Percentiles rank a stretch among this genome's conserved stretches.
Conservation (phyloP, 2,113 vertebrate species). For the Proterorhinus semilunaris region DNA sequence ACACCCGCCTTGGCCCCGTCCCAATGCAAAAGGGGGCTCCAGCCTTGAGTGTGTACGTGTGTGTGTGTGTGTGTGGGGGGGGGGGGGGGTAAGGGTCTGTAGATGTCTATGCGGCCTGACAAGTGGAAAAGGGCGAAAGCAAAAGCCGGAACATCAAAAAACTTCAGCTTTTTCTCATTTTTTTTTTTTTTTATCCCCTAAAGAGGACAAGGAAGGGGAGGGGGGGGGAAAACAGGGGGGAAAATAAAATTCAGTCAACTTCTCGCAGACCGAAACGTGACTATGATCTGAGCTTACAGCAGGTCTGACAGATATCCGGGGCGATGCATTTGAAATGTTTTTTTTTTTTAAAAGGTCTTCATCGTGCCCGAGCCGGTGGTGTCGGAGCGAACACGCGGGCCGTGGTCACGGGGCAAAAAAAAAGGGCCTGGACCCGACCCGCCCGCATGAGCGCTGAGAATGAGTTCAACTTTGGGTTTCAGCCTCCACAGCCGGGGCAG, state of each 20-base stretch:
- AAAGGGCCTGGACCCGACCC: not conserved
- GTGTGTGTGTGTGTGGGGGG: not conserved
- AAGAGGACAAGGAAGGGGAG: constrained; percentile 19
- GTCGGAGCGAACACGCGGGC: not conserved
- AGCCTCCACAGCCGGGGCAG: not conserved
- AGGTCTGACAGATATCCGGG: not conserved
- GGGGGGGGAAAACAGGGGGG: not conserved
- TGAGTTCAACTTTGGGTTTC: not conserved
- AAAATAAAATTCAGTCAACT: constrained; percentile 5
- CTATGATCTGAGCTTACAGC: not conserved
- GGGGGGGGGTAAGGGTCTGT: constrained; percentile 24
- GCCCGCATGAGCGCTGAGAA: not conserved
- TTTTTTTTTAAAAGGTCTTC: not conserved
- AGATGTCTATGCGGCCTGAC: constrained; percentile 63
- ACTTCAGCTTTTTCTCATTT: constrained; percentile 27
- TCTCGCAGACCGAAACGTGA: not conserved
- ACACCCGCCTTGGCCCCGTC: constrained; percentile 47
- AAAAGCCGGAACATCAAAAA: constrained; percentile 60
- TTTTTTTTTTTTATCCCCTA: constrained; percentile 16
- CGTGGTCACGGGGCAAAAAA: not conserved
- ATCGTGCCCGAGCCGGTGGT: not conserved
- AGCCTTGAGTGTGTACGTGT: constrained; percentile 18
- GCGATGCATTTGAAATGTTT: not conserved
- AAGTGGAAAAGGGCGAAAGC: constrained; percentile 66
- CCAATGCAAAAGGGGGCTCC: constrained; percentile 44